phyloP scores from a whole-genome alignment of 2,797 vertebrate genomes.

The Macropodus opercularis region DNA sequence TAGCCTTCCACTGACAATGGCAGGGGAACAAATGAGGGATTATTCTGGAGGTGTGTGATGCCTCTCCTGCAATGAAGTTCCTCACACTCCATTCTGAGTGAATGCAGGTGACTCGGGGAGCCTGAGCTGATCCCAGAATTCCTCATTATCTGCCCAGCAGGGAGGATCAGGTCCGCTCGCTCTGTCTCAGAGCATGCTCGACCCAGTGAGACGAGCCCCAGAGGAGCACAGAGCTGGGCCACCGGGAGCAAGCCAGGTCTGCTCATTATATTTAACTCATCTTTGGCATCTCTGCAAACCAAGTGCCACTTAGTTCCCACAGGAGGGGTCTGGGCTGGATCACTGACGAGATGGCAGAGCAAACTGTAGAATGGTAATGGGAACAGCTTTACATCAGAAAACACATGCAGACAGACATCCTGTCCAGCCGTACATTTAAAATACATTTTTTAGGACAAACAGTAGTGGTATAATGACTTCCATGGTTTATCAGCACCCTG shows the following conservation, averaged over 20 bases:
- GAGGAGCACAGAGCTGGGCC: constrained; percentile 79
- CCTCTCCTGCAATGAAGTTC: constrained; percentile 82
- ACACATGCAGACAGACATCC: constrained; percentile 33
- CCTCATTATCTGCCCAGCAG: constrained; percentile 85
- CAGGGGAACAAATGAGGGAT: constrained; percentile 80
- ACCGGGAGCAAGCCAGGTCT: constrained; percentile 82
- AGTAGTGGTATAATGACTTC: constrained; percentile 18
- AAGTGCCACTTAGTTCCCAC: constrained; percentile 86
- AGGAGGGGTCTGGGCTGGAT: constrained; percentile 78
- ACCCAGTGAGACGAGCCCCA: constrained; percentile 77
- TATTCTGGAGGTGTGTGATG: constrained; percentile 79
- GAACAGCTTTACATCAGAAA: constrained; percentile 77
- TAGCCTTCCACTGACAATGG: constrained; percentile 73
- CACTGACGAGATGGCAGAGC: constrained; percentile 81
- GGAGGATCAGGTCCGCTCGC: constrained; percentile 78
- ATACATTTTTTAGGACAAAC: constrained; percentile 22
- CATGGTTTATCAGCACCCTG: constrained; percentile 36
- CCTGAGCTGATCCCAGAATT: constrained; percentile 88
- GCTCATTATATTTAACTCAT: constrained; percentile 87
- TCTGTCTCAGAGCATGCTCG: constrained; percentile 74
- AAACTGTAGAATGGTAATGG: constrained; percentile 73
- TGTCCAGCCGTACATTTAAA: constrained; percentile 15
- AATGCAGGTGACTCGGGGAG: constrained; percentile 84
- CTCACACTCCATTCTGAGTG: constrained; percentile 84
- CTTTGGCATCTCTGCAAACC: constrained; percentile 86